Conservation (phyloP, 1,140 invertebrate genomes). For the Zaprionus kolodkinae region DNA sequence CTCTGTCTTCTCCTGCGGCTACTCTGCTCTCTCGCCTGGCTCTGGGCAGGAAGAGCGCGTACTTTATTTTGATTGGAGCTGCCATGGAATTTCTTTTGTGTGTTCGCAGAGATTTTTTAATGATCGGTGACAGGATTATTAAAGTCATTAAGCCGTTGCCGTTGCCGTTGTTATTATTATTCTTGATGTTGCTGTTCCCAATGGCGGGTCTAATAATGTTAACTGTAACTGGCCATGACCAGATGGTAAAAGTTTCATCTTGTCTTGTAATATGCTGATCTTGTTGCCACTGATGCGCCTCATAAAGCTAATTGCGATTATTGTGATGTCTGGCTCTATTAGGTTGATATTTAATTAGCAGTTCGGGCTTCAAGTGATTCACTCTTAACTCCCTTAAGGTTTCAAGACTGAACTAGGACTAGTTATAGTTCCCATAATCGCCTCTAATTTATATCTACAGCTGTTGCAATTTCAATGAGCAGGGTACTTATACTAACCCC, state of each 20-base stretch:
- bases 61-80: slow-evolving; percentile 83
- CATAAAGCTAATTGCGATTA: slow-evolving; percentile 19
- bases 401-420: not conserved
- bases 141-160: slow-evolving; percentile 73
- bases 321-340: slow-evolving; percentile 5
- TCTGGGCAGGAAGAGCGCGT: slow-evolving; percentile 73
- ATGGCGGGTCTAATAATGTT: slow-evolving; percentile 63
- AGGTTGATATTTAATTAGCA: slow-evolving; percentile 8
- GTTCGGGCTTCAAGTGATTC: not conserved
- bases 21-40: not conserved
- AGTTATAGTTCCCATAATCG: not conserved
- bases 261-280: slow-evolving; percentile 51
- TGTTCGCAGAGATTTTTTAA: slow-evolving; percentile 79
- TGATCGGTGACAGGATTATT: slow-evolving; percentile 83
- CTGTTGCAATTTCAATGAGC: not conserved
- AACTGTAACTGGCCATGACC: slow-evolving; percentile 74
- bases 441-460: slow-evolving; percentile 5
- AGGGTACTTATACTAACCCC: not conserved
- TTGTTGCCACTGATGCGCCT: slow-evolving; percentile 31
- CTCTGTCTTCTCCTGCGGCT: not conserved
- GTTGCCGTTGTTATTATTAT: slow-evolving; percentile 34
- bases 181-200: slow-evolving; percentile 24
- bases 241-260: slow-evolving; percentile 62
- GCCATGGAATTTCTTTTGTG: slow-evolving; percentile 82
- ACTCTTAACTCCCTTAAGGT: too few species aligned